Conservation (phyloP, 2,888 invertebrate species). For the Lasioglossum calceatum region DNA sequence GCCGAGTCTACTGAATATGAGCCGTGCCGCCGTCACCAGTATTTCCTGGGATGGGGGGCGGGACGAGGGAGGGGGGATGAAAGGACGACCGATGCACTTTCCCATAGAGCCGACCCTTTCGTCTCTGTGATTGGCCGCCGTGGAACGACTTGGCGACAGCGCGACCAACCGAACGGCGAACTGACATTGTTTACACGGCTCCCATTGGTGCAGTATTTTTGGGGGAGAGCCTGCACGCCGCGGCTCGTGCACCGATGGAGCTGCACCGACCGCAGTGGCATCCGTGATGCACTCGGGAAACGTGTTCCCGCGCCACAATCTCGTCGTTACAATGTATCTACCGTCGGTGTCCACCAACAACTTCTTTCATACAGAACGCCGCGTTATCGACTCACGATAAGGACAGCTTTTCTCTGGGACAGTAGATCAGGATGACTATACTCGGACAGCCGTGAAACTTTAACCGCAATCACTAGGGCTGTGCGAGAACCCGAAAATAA, state of each 20-base stretch:
- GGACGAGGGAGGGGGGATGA: slow-evolving; percentile 31
- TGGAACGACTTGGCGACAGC: slow-evolving; percentile 81
- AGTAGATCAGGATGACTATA: too few relatives aligned
- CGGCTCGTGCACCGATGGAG: slow-evolving; percentile 36
- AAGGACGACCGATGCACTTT: slow-evolving; percentile 66
- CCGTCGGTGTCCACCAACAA: not conserved
- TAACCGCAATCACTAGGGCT: not conserved
- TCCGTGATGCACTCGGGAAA: slow-evolving; percentile 9
- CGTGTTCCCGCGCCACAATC: not conserved
- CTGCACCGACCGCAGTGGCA: slow-evolving; percentile 52
- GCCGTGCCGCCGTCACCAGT: slow-evolving; percentile 64
- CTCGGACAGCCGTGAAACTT: not conserved
- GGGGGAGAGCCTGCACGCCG: slow-evolving; percentile 59
- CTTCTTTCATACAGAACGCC: not conserved
- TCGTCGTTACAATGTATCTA: too few relatives aligned
- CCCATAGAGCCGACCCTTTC: slow-evolving; percentile 24
- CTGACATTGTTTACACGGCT: slow-evolving; percentile 79
- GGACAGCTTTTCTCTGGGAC: not conserved
- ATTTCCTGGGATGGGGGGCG: slow-evolving; percentile 26
- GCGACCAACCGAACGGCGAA: slow-evolving; percentile 72
- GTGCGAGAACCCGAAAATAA: too few relatives aligned
- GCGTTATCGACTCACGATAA: slow-evolving; percentile 29
- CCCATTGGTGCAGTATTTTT: slow-evolving; percentile 78
- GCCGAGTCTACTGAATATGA: slow-evolving; percentile 81
- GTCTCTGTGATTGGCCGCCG: slow-evolving; percentile 63